Evolutionary conservation across 2,888 invertebrate species (phyloP).

Genomic region (Ichneumon xanthorius): DNA sequence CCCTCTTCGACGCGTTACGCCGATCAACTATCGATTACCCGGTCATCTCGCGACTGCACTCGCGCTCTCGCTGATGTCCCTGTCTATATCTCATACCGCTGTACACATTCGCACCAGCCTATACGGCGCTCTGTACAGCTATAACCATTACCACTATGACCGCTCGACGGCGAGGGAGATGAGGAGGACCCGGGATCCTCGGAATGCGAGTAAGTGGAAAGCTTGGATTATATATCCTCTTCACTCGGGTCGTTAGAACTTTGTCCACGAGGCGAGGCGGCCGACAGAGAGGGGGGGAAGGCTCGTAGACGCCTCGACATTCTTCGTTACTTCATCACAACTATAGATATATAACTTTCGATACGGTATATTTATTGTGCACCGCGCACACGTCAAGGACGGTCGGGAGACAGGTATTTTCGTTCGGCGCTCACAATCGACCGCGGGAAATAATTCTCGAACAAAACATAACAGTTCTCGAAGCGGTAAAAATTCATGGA

Average conservation of each 20-base stretch:
- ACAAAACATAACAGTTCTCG: background rate
- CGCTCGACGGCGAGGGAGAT: background rate
- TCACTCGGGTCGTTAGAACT: conserved; percentile 52
- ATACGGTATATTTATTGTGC: conserved; percentile 15
- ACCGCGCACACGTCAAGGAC: conserved; percentile 6
- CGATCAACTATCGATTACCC: conserved; percentile 78
- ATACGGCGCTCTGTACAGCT: background rate
- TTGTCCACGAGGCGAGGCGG: conserved; percentile 34
- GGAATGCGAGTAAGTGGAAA: conserved; percentile 49
- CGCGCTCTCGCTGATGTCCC: conserved; percentile 28
- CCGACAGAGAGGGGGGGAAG: conserved; percentile 26
- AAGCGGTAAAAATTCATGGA: too few species aligned
- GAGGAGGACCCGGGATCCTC: conserved; percentile 20
- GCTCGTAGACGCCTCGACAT: conserved; percentile 30
- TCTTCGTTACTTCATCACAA: conserved; percentile 29
- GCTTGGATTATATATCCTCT: conserved; percentile 43
- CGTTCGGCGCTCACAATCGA: background rate
- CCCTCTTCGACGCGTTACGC: conserved; percentile 71
- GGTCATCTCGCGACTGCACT: conserved; percentile 59
- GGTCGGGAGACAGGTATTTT: background rate
- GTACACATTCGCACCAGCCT: conserved; percentile 9
- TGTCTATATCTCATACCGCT: conserved; percentile 11
- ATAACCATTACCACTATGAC: conserved; percentile 15
- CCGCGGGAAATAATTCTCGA: background rate
- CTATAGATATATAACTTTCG: conserved; percentile 7